A percentile compares a stretch with the other conserved stretches of the same genome.
phyloP scores from a whole-genome alignment of 1,140 invertebrate species.

The Adelges cooleyi region DNA sequence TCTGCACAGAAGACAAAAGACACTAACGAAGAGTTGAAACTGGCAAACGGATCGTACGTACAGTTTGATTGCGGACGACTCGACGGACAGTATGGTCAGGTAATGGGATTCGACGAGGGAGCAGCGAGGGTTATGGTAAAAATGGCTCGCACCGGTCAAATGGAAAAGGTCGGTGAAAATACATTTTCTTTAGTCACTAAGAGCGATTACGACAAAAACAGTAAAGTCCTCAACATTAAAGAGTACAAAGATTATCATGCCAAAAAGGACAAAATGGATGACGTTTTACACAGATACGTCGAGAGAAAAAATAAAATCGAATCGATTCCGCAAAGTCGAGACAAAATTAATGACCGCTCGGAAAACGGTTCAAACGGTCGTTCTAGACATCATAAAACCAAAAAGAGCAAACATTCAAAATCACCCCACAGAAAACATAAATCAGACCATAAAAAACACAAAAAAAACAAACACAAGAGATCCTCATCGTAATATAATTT shows the following conservation, averaged over 20 bases:
- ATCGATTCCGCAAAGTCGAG: neutral
- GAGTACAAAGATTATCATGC: constrained; percentile 34
- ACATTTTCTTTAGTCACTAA: constrained; percentile 61
- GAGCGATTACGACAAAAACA: constrained; percentile 64
- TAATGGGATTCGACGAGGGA: constrained; percentile 76
- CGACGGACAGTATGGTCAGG: constrained; percentile 65
- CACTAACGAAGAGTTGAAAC: constrained; percentile 48
- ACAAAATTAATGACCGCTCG: neutral
- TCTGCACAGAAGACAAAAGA: constrained; percentile 43
- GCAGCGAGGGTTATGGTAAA: constrained; percentile 67
- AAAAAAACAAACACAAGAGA: neutral
- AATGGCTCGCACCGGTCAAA: constrained; percentile 56
- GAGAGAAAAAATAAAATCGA: neutral
- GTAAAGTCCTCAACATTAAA: constrained; percentile 45
- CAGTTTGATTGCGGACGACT: constrained; percentile 59
- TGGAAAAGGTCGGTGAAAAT: constrained; percentile 62
- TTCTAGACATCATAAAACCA: constrained; percentile 12
- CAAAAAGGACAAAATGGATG: constrained; percentile 2
- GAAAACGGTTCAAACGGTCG: neutral
- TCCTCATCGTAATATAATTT: constrained; percentile 6
- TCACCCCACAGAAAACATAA: constrained; percentile 20
- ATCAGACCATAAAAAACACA: constrained; percentile 3
- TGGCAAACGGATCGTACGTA: constrained; percentile 55
- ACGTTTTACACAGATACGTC: too few species aligned
- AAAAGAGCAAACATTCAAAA: constrained; percentile 20